Base-by-base conservation (phyloP, 2,888 invertebrate genomes). In the Aphodius sticticus region DNA sequence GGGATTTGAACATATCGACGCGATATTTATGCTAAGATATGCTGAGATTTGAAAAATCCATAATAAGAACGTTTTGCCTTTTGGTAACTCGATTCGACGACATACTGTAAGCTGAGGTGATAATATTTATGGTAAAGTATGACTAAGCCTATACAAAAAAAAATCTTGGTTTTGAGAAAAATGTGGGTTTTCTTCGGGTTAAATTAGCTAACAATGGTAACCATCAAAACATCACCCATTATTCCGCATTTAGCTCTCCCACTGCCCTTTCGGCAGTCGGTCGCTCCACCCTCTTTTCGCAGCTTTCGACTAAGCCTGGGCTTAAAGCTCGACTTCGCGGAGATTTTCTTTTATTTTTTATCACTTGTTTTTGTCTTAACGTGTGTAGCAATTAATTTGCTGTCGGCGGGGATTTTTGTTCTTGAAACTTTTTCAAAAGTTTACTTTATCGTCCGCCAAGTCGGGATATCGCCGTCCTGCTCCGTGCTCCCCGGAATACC, bases 341-440 rank as follows among this genome's bases (percentile, higher is more conserved):
- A 53, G 53, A 53, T 53, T 53, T 53, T 53, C 53, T 53, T 53
- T 53, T 53, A 53, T 53, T 53, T 53, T 53, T 53, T 53, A 53
- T 53, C 53, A 53, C 53, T 70, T 70, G 35, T 70, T 70, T 16
- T 26, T 16, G 71, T 70, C 26, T 70, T 70, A 70, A 70, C 71
- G 71, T 70, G 71, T 70, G 71, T 70, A 70, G 71, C 71, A 70
- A 70, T 70, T 70, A 70, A 70, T 70, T 70, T 16, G 16, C 71
- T 70, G 71, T 70, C 71, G 16, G 16, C 71, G 71, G 35, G 71
- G 71, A 70, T 70, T 70, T 70, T 70, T 70, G 71, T 70, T 70
- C 71, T 16, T 26, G 71, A 16, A 70, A 70, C 71, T 70, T 70
- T 70, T 70, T 70, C 71, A 9, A 70, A 70, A 53, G 53, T 53